These are phyloP conservation scores for Arctocebus calabarensis DNA, from an alignment of 2,797 vertebrate species.

Conservation along the genomic window DNA sequence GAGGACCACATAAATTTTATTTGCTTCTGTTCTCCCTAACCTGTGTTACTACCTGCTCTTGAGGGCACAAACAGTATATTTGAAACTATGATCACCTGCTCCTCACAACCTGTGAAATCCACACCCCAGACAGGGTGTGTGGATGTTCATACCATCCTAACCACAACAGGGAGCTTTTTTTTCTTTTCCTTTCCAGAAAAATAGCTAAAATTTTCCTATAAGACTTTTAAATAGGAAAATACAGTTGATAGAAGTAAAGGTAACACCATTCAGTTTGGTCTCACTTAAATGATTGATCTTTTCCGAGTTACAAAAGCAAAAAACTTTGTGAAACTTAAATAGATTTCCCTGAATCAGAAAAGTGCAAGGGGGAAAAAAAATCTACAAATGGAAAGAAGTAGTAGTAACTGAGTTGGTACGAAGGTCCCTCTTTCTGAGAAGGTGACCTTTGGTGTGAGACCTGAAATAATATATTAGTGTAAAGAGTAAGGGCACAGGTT, in stretches of 20 bases:
- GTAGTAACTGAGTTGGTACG: neutral
- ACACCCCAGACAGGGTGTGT: too few species aligned
- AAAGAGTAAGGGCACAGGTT: neutral
- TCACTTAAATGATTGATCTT: neutral
- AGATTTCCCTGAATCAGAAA: neutral
- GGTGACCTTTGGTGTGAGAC: neutral
- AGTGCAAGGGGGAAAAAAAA: neutral
- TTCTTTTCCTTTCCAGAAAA: too few species aligned
- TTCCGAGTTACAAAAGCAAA: neutral
- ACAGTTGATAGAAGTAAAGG: neutral
- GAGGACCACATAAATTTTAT: too few species aligned
- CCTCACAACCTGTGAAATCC: too few species aligned
- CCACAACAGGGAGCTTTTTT: too few species aligned
- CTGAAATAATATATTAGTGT: neutral
- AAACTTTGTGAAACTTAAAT: neutral
- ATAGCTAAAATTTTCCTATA: too few species aligned
- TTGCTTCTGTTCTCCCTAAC: too few species aligned
- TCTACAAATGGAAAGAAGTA: neutral
- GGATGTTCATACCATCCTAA: too few species aligned
- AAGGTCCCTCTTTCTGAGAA: neutral
- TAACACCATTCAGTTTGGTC: neutral
- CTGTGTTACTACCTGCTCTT: too few species aligned
- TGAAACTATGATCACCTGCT: too few species aligned
- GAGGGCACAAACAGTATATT: too few species aligned
- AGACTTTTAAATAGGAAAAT: too few species aligned